Evolutionary conservation across 1,140 invertebrate species (phyloP).

Genomic region (Steinernema khuongi): DNA sequence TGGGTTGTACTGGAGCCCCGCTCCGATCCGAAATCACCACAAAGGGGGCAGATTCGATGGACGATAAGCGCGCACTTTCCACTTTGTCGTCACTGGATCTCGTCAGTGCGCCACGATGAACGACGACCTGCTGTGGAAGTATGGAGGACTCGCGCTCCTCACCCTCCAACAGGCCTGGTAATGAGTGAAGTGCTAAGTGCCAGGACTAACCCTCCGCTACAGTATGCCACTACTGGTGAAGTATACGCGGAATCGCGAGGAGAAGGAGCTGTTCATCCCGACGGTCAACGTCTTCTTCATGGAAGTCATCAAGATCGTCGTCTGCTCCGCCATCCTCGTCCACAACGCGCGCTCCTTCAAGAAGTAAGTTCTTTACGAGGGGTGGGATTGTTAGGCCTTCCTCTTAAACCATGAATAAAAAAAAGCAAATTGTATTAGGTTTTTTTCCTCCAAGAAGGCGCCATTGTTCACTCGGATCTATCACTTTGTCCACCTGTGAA

Average conservation of each 20-base stretch:
- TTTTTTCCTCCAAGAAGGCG: no score
- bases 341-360: constrained; percentile 11
- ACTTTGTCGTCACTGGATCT: no score
- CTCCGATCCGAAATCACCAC: no score
- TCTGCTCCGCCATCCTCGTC: constrained; percentile 30
- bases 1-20: no score
- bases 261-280: constrained; percentile 32
- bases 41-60: no score
- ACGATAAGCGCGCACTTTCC: no score
- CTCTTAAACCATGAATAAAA: no score
- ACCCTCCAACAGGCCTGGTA: constrained; percentile 38
- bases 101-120: neutral
- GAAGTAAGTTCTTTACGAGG: constrained; percentile 28
- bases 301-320: constrained; percentile 36
- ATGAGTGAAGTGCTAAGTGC: neutral
- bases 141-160: constrained; percentile 33
- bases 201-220: neutral
- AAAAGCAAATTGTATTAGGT: no score
- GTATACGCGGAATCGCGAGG: constrained; percentile 31
- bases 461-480: no score
- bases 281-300: constrained; percentile 43
- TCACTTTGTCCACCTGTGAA: no score
- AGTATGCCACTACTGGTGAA: constrained; percentile 43
- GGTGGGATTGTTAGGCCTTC: no score
- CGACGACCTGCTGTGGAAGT: constrained; percentile 25